Evolutionary conservation across 2,797 vertebrate species (phyloP), one percentile per base, ranked within the genome.

Genomic region (Sebastes variabilis): DNA sequence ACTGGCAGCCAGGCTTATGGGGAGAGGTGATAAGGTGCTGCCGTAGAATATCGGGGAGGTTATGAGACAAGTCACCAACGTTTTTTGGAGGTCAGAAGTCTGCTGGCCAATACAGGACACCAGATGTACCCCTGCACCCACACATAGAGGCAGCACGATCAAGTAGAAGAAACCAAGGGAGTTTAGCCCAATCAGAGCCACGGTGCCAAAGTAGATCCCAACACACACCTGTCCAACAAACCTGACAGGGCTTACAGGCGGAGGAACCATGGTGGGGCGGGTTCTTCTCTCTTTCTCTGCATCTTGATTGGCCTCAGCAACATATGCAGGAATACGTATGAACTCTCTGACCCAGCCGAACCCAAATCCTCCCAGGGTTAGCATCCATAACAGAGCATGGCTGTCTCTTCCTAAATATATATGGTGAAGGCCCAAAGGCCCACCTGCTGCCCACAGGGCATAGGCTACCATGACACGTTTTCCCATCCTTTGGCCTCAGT

Each of bases 331-430:
- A 36, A 99, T 95, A 79, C 96, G 96, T 91, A 96, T 89, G 82
- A 97, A 75, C 27, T 98, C 98, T 92, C 96, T 94, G 65, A 95
- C 90, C 97, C 97, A 96, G 61, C 96, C 96, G 16, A 96, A 75
- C 0, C 97, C 97, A 76, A 97, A 97, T 2, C 97, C 97, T 0
- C 97, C 97, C 59, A 98, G 83, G 5, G 97, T 98, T 52, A 99
- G 84, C 94, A 98, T 96, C 97, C 97, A 97, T 22, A 99, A 87
- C 74, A 98, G 94, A 8, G 97, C 97, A n/a, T 98, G 98, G 77
- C 95, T 97, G 91, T 98, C 97, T 86, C 97, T 94, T 69, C 96
- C 93, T 86, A 98, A 91, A 86, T 98, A 98, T 36, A 99, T 61
- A 82, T 99, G 98, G 73, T 99, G 97, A 77, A 99, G 96, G 24